phyloP scores from a whole-genome alignment of 2,888 invertebrate species.

The Ennomos quercinarius region DNA sequence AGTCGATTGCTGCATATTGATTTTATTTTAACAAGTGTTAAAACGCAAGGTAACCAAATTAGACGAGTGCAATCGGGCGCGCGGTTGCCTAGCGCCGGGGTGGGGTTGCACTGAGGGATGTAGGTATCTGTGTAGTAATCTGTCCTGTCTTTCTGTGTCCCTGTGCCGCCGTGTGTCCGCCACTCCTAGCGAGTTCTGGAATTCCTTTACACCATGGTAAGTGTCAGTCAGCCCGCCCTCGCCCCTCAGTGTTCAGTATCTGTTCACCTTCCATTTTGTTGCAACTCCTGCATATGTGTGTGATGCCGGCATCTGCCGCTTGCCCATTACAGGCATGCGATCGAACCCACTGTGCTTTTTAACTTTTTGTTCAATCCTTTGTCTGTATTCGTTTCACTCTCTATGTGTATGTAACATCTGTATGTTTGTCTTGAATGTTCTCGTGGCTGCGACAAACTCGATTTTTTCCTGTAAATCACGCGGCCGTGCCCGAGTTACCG shows the following conservation, averaged over 20 bases:
- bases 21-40: conserved; percentile 72
- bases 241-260: conserved; percentile 86
- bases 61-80: conserved; percentile 79
- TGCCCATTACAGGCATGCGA: conserved; percentile 76
- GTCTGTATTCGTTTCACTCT: conserved; percentile 85
- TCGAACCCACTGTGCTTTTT: conserved; percentile 80
- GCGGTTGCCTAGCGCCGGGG: conserved; percentile 77
- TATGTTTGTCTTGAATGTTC: conserved; percentile 85
- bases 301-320: conserved; percentile 79
- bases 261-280: conserved; percentile 84
- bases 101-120: conserved; percentile 85
- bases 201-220: conserved; percentile 99
- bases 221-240: conserved; percentile 90
- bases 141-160: conserved; percentile 89
- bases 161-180: conserved; percentile 89
- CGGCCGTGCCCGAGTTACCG: conserved; percentile 45
- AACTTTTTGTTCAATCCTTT: conserved; percentile 82
- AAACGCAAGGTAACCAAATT: conserved; percentile 83
- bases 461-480: conserved; percentile 54
- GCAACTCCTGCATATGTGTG: conserved; percentile 84
- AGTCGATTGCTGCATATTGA: conserved; percentile 57
- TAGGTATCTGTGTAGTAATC: conserved; percentile 87
- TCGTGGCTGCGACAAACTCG: conserved; percentile 77
- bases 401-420: conserved; percentile 86
- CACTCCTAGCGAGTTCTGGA: conserved; percentile 98